These are phyloP conservation scores for Phaetusa simplex DNA, from an alignment of 2,113 vertebrate species.

Conservation along the genomic window DNA sequence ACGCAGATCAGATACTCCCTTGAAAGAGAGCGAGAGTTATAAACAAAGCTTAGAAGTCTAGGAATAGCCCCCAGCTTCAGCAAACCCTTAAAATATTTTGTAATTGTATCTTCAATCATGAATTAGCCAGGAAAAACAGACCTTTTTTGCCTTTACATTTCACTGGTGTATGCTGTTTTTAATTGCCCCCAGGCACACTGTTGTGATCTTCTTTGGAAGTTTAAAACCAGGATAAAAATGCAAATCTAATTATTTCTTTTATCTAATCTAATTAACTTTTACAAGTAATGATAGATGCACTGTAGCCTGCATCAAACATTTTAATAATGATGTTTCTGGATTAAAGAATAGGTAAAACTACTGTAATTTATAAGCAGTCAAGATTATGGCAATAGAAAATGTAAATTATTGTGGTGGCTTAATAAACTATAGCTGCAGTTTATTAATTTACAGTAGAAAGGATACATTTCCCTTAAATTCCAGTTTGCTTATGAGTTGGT, in stretches of 20 bases:
- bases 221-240: conserved; percentile 80
- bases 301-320: conserved; percentile 74
- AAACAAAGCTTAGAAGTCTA: conserved; percentile 80
- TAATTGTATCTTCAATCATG: conserved; percentile 79
- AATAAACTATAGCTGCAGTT: conserved; percentile 30
- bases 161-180: conserved; percentile 72
- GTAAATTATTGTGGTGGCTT: conserved; percentile 45
- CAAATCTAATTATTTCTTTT: conserved; percentile 84
- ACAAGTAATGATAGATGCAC: conserved; percentile 75
- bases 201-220: conserved; percentile 78
- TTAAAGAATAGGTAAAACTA: conserved; percentile 77
- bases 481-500: not conserved
- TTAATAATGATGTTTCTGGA: conserved; percentile 75
- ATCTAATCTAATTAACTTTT: conserved; percentile 82
- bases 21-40: conserved; percentile 68
- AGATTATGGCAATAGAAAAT: conserved; percentile 45
- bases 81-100: conserved; percentile 81
- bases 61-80: conserved; percentile 80
- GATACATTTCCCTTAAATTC: not conserved
- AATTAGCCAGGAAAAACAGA: conserved; percentile 75
- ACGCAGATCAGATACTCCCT: conserved; percentile 71
- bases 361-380: conserved; percentile 60
- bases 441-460: conserved; percentile 28
- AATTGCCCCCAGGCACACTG: conserved; percentile 76
- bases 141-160: conserved; percentile 70